A percentile compares a stretch with the other conserved stretches of the same genome.
phyloP scores from a whole-genome alignment of 2,797 vertebrate genomes.

The Taenioides sp. region DNA sequence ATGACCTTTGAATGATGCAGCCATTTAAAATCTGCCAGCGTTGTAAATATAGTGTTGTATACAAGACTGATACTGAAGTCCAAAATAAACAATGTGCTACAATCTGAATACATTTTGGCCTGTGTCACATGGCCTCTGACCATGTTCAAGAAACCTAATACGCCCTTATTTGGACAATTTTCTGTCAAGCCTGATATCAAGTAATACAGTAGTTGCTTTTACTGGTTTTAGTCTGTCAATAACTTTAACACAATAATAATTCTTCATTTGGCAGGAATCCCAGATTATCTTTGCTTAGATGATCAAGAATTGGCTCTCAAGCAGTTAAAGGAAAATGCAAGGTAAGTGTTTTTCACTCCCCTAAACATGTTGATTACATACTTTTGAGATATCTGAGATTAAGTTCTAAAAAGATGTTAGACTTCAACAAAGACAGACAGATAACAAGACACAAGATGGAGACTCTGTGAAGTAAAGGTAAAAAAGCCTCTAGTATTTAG shows the following conservation, averaged over 20 bases:
- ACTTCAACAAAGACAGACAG: constrained; percentile 32
- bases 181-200: neutral
- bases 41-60: neutral
- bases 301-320: neutral
- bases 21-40: constrained; percentile 12
- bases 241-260: neutral
- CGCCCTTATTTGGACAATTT: neutral
- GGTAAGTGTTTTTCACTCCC: neutral
- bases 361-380: too few relatives aligned
- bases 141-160: neutral
- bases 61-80: neutral
- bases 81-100: constrained; percentile 1
- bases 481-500: constrained; percentile 51
- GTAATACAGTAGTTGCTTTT: neutral
- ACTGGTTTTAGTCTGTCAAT: neutral
- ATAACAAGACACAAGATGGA: constrained; percentile 42
- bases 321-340: neutral
- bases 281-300: neutral
- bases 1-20: constrained; percentile 39
- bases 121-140: neutral
- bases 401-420: neutral
- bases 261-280: neutral
- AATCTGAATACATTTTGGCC: neutral
- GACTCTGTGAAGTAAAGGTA: constrained; percentile 58
- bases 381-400: neutral